phyloP scores from a whole-genome alignment of 2,113 vertebrate species.

The Siphamia tubifer region DNA sequence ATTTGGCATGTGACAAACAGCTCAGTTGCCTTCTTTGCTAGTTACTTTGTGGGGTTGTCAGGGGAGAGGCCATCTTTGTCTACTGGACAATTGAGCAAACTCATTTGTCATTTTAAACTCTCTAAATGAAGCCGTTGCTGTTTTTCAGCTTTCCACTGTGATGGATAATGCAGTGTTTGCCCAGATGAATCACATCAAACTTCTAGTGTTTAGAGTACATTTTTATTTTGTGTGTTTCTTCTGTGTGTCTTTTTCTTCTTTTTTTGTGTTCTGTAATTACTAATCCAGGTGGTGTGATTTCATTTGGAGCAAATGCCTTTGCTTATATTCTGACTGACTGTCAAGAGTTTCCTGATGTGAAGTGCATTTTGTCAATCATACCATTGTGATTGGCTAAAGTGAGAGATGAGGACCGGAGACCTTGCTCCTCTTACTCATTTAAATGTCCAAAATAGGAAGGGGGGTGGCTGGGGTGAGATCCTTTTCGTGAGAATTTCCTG shows the following conservation, averaged over 20 bases:
- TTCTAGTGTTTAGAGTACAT: neutral
- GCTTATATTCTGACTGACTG: neutral
- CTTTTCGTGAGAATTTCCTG: slow-evolving; percentile 51
- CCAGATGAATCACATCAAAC: slow-evolving; percentile 37
- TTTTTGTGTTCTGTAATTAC: neutral
- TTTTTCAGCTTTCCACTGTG: slow-evolving; percentile 61
- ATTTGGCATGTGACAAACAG: slow-evolving; percentile 66
- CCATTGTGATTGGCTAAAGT: slow-evolving; percentile 35
- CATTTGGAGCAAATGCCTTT: neutral
- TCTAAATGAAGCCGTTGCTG: slow-evolving; percentile 57
- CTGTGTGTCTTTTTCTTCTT: neutral
- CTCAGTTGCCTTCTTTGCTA: slow-evolving; percentile 30
- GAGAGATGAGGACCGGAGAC: slow-evolving; percentile 42
- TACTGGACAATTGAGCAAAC: slow-evolving; percentile 59
- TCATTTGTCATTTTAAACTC: slow-evolving; percentile 70
- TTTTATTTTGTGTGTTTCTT: neutral
- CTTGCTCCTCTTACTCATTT: slow-evolving; percentile 23
- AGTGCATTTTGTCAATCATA: slow-evolving; percentile 29
- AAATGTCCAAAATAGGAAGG: slow-evolving; percentile 22
- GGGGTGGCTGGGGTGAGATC: slow-evolving; percentile 4
- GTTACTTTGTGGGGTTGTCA: slow-evolving; percentile 60
- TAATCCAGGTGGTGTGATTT: neutral
- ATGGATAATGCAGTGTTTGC: slow-evolving; percentile 49
- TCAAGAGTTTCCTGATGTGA: slow-evolving; percentile 22
- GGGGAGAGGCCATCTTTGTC: slow-evolving; percentile 64